Evolutionary conservation across 2,113 vertebrate species (phyloP).

Genomic region (Jaculus jaculus): DNA sequence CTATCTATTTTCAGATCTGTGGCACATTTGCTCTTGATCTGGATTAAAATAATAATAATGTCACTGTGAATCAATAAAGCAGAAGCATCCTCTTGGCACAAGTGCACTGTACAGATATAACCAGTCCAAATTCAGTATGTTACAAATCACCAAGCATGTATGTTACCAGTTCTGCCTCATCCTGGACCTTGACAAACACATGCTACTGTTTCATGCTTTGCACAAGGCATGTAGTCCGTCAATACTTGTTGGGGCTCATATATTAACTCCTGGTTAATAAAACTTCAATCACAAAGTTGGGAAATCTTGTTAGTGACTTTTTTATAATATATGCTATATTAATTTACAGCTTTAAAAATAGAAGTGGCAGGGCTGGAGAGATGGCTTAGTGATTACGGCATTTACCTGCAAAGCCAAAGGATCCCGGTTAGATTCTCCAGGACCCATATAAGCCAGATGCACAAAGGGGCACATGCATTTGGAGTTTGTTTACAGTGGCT

Average conservation of each 20-base stretch:
- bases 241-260: background rate
- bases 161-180: background rate
- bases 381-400: no score
- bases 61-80: background rate
- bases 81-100: background rate
- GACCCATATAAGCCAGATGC: no score
- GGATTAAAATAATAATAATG: slow-evolving; percentile 9
- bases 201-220: background rate
- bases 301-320: slow-evolving; percentile 7
- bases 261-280: background rate
- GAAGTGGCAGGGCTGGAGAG: background rate
- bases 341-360: slow-evolving; percentile 42
- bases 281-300: slow-evolving; percentile 1
- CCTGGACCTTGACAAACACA: background rate
- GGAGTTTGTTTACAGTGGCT: no score
- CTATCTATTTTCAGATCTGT: slow-evolving; percentile 8
- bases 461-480: no score
- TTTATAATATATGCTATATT: background rate
- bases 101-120: background rate
- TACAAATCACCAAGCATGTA: background rate
- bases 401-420: no score
- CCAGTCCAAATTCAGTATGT: background rate
- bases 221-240: background rate
- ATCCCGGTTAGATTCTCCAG: no score
- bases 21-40: slow-evolving; percentile 14